Base-by-base conservation (phyloP, 2,113 vertebrate genomes). In the Myocastor coypus region DNA sequence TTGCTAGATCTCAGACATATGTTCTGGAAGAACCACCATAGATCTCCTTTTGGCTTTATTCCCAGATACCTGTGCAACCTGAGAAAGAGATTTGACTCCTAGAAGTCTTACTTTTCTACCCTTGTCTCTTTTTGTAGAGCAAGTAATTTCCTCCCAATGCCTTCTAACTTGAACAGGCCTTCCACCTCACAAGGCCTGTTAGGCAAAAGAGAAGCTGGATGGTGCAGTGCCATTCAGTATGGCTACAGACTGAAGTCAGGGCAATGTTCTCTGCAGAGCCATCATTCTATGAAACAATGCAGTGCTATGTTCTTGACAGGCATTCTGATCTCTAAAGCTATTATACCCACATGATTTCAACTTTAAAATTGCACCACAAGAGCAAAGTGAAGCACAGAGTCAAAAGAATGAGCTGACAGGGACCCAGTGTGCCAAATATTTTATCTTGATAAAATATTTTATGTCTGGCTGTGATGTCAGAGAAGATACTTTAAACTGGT, bases 341-440 rank as follows among this genome's bases (percentile, higher is more conserved):
- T 71, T 81, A 61, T 71, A n/a, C 11, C 1, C 6, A 64, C 16
- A 46, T n/a, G 59, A 46, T 50, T 83, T 78, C 52, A 86, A 73
- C 93, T 93, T 86, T 22, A 83, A 84, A 93, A 63, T 10, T 2
- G 19, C 55, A 40, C 69, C 52, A 77, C 11, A 81, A 78, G 89
- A 94, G 68, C 34, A 77, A 94, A 87, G 32, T 42, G 16, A 75
- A 91, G 34, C 22, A 55, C 75, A 87, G 73, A 85, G 92, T 37
- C 4, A 10, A 81, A 87, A 40, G n/a, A 88, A 73, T 26, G 88
- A 37, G 3, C 30, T 50, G 81, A 91, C 16, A 71, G 89, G 32
- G n/a, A 55, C 83, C 57, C 24, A 91, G 12, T 24, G 17, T 37
- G 5, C 30, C 40, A 80, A 89, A 40, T 90, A 34, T 17, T 64